Percentiles rank a stretch among this genome's conserved stretches.
Conservation (phyloP, 2,888 invertebrate species). For the Acanthosepion pharaonis region DNA sequence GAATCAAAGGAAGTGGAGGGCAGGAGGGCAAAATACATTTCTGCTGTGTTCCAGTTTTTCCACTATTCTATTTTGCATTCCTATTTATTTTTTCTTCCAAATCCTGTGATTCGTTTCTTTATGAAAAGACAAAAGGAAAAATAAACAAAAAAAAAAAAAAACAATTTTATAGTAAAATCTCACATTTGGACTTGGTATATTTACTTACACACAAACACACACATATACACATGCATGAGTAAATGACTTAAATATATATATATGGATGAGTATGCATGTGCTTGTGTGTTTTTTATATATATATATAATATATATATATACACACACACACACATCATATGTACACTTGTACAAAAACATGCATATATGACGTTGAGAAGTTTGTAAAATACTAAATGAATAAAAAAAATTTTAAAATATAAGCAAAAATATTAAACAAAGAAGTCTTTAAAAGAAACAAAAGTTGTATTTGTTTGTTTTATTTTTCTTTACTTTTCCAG, state of each 20-base stretch:
- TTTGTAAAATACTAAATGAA: background rate
- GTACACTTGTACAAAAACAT: background rate
- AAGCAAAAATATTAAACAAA: background rate
- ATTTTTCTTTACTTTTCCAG: background rate
- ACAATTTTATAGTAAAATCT: background rate
- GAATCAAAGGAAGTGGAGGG: background rate
- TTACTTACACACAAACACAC: background rate
- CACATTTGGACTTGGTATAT: conserved; percentile 33
- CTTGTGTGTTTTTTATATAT: no score
- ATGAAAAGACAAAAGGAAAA: background rate
- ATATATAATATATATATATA: background rate
- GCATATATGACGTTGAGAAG: background rate
- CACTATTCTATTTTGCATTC: conserved; percentile 33
- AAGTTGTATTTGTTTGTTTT: background rate
- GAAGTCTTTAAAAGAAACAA: background rate
- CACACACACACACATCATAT: background rate
- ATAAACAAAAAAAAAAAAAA: background rate
- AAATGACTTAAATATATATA: background rate
- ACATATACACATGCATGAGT: background rate
- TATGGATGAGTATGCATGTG: background rate
- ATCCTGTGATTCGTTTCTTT: conserved; percentile 23
- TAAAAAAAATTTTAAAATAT: background rate
- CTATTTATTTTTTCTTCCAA: conserved; percentile 33
- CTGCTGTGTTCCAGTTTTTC: background rate
- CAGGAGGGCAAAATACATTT: background rate